Evolutionary conservation across 2,888 invertebrate species (phyloP).

Genomic region (Drosophila koepferae): DNA sequence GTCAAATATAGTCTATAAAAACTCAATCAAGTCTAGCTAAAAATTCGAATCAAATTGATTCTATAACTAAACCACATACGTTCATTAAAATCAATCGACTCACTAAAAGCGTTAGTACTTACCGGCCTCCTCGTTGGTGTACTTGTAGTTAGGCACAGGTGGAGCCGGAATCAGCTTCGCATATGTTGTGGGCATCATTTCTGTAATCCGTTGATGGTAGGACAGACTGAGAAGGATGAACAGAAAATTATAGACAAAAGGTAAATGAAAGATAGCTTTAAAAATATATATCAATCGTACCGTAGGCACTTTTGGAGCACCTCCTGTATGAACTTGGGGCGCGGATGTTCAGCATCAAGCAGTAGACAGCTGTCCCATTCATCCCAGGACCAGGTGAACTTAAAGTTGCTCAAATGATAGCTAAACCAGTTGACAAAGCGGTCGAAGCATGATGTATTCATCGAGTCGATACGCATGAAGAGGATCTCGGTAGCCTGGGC

Average conservation of each 20-base stretch:
- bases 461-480: constrained; percentile 97
- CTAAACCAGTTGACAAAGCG: constrained; percentile 99
- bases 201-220: constrained; percentile 96
- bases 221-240: constrained; percentile 89
- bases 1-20: neutral
- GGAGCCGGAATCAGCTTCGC: constrained; percentile 92
- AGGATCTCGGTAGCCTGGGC: constrained; percentile 99
- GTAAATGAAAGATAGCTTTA: neutral
- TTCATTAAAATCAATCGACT: neutral
- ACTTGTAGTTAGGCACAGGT: constrained; percentile 95
- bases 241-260: neutral
- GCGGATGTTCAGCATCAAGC: constrained; percentile 94
- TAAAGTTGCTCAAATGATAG: constrained; percentile 99
- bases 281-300: constrained; percentile 85
- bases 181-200: constrained; percentile 96
- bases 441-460: constrained; percentile 98
- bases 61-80: neutral
- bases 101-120: constrained; percentile 82
- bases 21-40: neutral
- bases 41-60: neutral
- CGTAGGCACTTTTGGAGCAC: constrained; percentile 95
- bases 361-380: constrained; percentile 96
- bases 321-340: constrained; percentile 97
- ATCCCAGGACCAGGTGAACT: constrained; percentile 99
- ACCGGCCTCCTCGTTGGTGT: constrained; percentile 95